Percentiles rank a stretch among this genome's conserved stretches.
These are phyloP conservation scores for Eupithecia subumbrata DNA, from an alignment of 2,888 invertebrate species.

Conservation along the genomic window DNA sequence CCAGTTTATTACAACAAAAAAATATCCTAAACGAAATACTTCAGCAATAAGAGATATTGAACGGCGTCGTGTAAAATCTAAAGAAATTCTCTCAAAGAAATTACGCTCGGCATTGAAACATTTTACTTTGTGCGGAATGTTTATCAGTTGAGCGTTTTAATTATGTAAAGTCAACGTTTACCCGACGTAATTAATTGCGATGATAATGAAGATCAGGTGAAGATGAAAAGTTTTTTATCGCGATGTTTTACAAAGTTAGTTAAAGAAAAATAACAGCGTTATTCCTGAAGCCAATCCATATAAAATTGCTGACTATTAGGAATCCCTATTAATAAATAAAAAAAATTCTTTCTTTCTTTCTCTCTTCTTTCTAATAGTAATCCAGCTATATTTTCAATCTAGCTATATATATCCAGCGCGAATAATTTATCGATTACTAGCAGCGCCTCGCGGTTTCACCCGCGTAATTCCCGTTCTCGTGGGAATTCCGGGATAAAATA, in stretches of 20 bases:
- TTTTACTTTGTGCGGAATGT: not conserved
- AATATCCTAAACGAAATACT: constrained; percentile 34
- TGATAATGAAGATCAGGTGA: constrained; percentile 7
- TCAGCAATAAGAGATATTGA: constrained; percentile 29
- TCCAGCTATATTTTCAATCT: not conserved
- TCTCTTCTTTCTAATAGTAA: no score
- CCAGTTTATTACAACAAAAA: constrained; percentile 32
- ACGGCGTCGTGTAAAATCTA: constrained; percentile 23
- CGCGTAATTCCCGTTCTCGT: no score
- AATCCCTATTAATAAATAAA: no score
- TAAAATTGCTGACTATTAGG: not conserved
- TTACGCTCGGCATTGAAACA: not conserved
- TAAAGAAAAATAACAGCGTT: not conserved
- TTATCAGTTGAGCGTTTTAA: constrained; percentile 9
- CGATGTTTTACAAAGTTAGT: not conserved
- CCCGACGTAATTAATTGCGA: constrained; percentile 8
- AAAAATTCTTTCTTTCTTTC: no score
- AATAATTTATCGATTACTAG: not conserved
- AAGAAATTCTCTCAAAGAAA: constrained; percentile 20
- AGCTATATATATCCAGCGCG: not conserved
- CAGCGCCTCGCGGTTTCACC: no score
- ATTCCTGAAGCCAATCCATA: not conserved
- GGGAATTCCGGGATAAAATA: no score
- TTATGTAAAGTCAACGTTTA: constrained; percentile 13
- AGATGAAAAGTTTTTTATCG: not conserved